phyloP scores from a whole-genome alignment of 2,113 vertebrate genomes.

The Pao palembangensis region DNA sequence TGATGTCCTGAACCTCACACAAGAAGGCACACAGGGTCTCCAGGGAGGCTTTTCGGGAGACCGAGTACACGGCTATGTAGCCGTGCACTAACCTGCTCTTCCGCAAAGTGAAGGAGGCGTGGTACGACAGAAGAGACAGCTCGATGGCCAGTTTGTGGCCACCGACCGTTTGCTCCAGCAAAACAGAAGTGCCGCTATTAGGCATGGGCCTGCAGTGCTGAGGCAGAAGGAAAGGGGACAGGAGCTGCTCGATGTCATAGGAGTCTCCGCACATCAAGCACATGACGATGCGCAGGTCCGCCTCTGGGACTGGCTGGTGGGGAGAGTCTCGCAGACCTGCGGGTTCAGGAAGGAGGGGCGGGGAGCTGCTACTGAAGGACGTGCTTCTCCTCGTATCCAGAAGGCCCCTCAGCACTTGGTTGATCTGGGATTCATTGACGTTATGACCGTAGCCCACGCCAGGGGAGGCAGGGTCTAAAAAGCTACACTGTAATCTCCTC shows the following conservation, averaged over 20 bases:
- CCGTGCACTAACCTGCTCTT: slow-evolving; percentile 93
- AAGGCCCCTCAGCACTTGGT: slow-evolving; percentile 86
- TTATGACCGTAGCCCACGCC: slow-evolving; percentile 89
- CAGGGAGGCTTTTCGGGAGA: slow-evolving; percentile 85
- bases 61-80: slow-evolving; percentile 90
- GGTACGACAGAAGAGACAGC: slow-evolving; percentile 89
- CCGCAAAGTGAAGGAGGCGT: slow-evolving; percentile 86
- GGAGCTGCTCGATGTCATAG: slow-evolving; percentile 83
- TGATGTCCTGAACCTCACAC: slow-evolving; percentile 92
- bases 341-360: slow-evolving; percentile 75
- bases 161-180: slow-evolving; percentile 83
- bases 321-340: slow-evolving; percentile 80
- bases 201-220: slow-evolving; percentile 82
- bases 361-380: slow-evolving; percentile 74
- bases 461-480: slow-evolving; percentile 85
- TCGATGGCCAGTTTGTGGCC: slow-evolving; percentile 83
- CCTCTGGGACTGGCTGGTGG: slow-evolving; percentile 77
- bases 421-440: slow-evolving; percentile 91
- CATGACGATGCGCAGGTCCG: slow-evolving; percentile 87
- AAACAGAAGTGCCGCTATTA: slow-evolving; percentile 78
- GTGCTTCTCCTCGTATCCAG: slow-evolving; percentile 86
- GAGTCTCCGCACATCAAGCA: slow-evolving; percentile 95
- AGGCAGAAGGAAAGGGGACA: slow-evolving; percentile 84
- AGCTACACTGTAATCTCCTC: slow-evolving; percentile 88
- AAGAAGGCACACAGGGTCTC: slow-evolving; percentile 93